These are phyloP conservation scores for Elysia crispata DNA, from an alignment of 2,888 invertebrate genomes.

Conservation along the genomic window DNA sequence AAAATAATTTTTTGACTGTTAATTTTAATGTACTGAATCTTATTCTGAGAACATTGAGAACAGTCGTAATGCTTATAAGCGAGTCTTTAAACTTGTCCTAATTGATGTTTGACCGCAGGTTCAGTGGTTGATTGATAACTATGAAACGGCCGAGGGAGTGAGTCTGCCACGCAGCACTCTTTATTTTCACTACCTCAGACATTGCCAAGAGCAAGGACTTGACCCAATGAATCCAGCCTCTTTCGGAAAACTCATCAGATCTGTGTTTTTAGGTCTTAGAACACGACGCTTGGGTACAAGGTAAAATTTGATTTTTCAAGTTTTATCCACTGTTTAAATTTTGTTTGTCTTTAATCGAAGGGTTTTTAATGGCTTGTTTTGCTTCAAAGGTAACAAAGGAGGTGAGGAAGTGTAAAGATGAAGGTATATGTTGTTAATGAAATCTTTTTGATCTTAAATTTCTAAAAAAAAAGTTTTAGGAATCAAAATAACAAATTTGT, in stretches of 20 bases:
- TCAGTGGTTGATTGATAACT: constrained; percentile 95
- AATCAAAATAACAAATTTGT: too few relatives aligned
- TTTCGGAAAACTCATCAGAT: constrained; percentile 98
- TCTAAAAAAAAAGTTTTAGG: too few relatives aligned
- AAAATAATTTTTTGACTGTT: too few relatives aligned
- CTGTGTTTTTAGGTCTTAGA: constrained; percentile 96
- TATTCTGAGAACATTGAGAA: too few relatives aligned
- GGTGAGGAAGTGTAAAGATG: too few relatives aligned
- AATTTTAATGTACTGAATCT: too few relatives aligned
- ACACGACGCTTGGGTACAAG: constrained; percentile 96
- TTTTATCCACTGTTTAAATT: too few relatives aligned
- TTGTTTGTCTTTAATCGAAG: too few relatives aligned
- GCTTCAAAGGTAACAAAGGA: too few relatives aligned
- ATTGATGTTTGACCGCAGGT: constrained; percentile 64
- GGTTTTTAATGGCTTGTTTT: too few relatives aligned
- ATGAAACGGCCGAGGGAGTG: constrained; percentile 97
- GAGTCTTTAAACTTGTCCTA: neutral
- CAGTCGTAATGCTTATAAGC: neutral
- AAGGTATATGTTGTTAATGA: too few relatives aligned
- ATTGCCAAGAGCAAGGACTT: constrained; percentile 90
- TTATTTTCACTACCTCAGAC: constrained; percentile 97
- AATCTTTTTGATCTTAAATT: too few relatives aligned
- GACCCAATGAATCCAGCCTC: constrained; percentile 99
- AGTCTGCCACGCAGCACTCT: constrained; percentile 95
- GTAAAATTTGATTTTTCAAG: constrained; percentile 78